These are phyloP conservation scores for Spinus pinus DNA, from an alignment of 2,797 vertebrate species.

Conservation along the genomic window DNA sequence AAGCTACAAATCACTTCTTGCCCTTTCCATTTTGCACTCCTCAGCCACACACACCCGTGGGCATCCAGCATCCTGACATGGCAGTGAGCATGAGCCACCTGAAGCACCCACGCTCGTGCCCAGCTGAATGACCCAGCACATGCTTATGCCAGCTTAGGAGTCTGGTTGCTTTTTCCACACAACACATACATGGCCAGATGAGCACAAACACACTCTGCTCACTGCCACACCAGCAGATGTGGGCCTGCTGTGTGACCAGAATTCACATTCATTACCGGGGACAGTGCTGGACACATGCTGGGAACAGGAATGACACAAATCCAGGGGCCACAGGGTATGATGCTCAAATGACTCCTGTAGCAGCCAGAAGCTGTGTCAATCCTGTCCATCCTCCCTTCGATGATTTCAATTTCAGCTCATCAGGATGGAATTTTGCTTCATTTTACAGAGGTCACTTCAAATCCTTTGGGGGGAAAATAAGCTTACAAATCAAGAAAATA, in stretches of 20 bases:
- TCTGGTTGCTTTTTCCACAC: neutral
- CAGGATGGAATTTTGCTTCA: neutral
- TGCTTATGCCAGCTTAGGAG: neutral
- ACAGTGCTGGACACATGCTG: neutral
- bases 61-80: neutral
- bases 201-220: fast-evolving
- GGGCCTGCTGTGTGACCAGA: neutral
- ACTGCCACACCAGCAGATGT: neutral
- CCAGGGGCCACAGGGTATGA: neutral
- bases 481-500: neutral
- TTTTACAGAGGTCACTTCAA: neutral
- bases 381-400: neutral
- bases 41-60: fast-evolving
- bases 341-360: neutral
- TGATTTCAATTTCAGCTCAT: neutral
- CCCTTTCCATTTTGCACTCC: neutral
- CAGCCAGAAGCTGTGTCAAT: neutral
- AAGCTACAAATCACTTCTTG: neutral
- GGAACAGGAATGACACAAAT: neutral
- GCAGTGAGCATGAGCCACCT: neutral
- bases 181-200: neutral
- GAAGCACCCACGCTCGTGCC: neutral
- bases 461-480: neutral
- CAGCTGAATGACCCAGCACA: neutral
- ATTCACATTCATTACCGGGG: neutral